Evolutionary conservation across 2,888 invertebrate genomes (phyloP).

Genomic region (Caenorhabditis japonica): DNA sequence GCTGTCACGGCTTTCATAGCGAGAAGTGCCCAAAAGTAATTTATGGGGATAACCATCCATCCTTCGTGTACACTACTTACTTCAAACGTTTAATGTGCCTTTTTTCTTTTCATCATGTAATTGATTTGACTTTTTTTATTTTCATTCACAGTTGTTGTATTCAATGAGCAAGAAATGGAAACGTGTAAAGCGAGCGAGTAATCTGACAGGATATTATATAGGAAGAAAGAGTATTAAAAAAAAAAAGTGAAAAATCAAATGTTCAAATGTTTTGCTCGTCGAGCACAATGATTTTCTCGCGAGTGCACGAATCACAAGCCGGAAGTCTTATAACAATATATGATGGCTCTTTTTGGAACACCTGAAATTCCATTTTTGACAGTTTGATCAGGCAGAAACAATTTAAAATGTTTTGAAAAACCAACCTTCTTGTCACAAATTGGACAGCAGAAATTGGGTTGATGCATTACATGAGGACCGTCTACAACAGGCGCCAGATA

Average conservation of each 20-base stretch:
- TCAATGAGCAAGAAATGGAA: too few species aligned
- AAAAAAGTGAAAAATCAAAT: neutral
- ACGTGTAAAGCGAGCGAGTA: too few species aligned
- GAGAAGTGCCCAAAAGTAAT: conserved; percentile 65
- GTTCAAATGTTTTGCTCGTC: conserved; percentile 55
- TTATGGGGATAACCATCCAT: neutral
- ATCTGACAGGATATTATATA: neutral
- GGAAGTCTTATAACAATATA: conserved; percentile 72
- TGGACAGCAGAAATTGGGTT: conserved; percentile 65
- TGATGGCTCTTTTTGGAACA: conserved; percentile 68
- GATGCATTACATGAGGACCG: conserved; percentile 21
- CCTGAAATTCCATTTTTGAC: conserved; percentile 37
- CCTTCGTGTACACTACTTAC: conserved; percentile 14
- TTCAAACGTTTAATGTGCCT: too few species aligned
- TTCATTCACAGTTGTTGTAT: too few species aligned
- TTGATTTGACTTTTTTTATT: too few species aligned
- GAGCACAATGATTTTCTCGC: conserved; percentile 66
- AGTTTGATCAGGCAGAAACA: neutral
- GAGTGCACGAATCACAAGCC: conserved; percentile 69
- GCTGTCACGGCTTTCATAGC: conserved; percentile 81
- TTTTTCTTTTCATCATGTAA: neutral
- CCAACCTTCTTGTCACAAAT: conserved; percentile 68
- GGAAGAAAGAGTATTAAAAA: neutral
- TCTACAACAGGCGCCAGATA: conserved; percentile 27
- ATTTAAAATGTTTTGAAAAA: conserved; percentile 2